A percentile compares a stretch with the other conserved stretches of the same genome.
Conservation (phyloP, 2,113 vertebrate genomes). For the Oncorhynchus tshawytscha region DNA sequence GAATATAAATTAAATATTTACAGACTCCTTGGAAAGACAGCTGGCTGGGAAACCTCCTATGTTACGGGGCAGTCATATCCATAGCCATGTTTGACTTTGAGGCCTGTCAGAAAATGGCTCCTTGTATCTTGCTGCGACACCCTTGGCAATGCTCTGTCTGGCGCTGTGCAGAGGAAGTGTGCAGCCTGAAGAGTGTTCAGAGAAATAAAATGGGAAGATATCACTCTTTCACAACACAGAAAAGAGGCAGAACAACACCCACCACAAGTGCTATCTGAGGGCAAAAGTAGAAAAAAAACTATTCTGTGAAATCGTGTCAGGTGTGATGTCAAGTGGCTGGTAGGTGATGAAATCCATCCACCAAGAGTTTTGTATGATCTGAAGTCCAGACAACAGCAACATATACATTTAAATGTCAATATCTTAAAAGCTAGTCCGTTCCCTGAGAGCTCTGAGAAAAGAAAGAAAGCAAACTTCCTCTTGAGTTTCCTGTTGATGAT, state of each 20-base stretch:
- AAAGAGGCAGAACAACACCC: neutral
- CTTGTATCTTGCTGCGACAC: neutral
- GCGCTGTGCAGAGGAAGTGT: neutral
- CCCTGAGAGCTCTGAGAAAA: conserved; percentile 37
- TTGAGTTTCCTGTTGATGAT: conserved; percentile 65
- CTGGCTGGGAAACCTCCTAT: neutral
- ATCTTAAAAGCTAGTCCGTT: conserved; percentile 45
- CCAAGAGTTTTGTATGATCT: neutral
- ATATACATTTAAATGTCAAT: neutral
- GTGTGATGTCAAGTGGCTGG: neutral
- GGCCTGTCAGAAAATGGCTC: conserved; percentile 19
- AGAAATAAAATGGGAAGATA: neutral
- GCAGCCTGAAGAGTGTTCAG: neutral
- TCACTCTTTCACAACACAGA: neutral
- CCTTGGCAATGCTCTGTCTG: neutral
- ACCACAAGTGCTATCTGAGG: neutral
- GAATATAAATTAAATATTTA: neutral
- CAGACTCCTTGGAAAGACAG: neutral
- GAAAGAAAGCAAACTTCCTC: conserved; percentile 61
- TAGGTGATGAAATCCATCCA: neutral
- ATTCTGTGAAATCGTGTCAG: conserved; percentile 8
- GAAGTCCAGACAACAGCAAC: neutral
- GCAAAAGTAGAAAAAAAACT: neutral
- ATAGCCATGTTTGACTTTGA: neutral
- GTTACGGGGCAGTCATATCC: neutral